Base-by-base conservation (phyloP, 2,888 invertebrate species). In the Silvanus unidentatus region DNA sequence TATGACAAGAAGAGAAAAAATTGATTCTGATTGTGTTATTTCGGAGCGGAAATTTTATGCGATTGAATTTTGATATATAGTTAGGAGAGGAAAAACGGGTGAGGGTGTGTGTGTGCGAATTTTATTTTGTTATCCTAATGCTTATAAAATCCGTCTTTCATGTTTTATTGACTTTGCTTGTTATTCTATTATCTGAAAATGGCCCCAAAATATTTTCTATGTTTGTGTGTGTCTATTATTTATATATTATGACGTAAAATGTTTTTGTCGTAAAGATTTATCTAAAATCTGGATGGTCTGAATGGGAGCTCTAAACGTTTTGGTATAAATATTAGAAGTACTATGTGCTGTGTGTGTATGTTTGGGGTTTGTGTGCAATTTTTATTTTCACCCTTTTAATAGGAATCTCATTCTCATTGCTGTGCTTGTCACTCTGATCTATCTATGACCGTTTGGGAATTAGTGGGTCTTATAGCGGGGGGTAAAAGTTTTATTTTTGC, bases 131-230 rank as follows among this genome's bases (percentile, higher is more conserved):
- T 44, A 48, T 48, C 40, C 40, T 16, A 39, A 8, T 16, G 12
- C 42, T 39, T 32, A 42, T 27, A 38, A 28, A 36, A 34, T 35
- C 43, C 45, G 43, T 49, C 38, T 44, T 46, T 49, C 34, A 43
- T 41, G 40, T 45, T 48, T 49, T 49, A 47, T 49, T 47, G 47
- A 44, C 44, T 40, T 39, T 44, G 39, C 43, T 49, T 47, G 49
- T 42, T 49, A 49, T 49, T 49, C 41, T 44, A 47, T 46, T 49
- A 53, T 41, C 46, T 52, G 16, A 39, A 48, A 29, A 52, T 42
- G 30, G 40, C 16, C 37, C 32, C 37, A 32, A n/a, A 32, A 4
- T 5, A 5, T 32, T 22, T 22, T 22, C 3, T 22, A 22, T 22
- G 22, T 22, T 22, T 22, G 22, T 22, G 22, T 22, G 22, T 22